Conservation (phyloP, 2,888 invertebrate species). For the Spicauda simplicius region DNA sequence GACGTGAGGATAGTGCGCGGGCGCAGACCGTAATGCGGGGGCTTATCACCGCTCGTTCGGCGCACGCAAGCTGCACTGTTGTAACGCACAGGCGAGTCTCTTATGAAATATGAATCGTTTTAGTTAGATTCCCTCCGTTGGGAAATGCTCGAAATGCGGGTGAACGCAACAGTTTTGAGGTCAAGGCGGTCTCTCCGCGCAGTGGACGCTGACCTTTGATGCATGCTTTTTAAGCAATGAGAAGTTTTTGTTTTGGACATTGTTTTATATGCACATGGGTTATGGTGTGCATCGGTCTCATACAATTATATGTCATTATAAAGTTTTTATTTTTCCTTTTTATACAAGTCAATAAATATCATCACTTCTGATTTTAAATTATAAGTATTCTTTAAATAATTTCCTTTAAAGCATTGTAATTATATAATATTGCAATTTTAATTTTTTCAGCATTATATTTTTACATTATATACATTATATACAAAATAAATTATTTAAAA, state of each 20-base stretch:
- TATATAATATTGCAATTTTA: too few species aligned
- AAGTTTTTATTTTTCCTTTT: too few species aligned
- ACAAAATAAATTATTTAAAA: too few species aligned
- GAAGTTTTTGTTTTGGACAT: background rate
- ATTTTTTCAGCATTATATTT: too few species aligned
- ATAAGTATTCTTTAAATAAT: too few species aligned
- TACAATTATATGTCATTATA: too few species aligned
- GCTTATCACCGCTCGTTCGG: constrained; percentile 36
- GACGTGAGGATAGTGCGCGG: constrained; percentile 55
- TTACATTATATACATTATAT: too few species aligned
- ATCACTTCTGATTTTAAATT: too few species aligned
- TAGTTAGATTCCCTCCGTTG: constrained; percentile 73
- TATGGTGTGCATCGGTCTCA: too few species aligned
- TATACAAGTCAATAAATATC: too few species aligned
- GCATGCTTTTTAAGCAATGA: constrained; percentile 18
- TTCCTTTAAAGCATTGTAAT: too few species aligned
- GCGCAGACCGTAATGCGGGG: constrained; percentile 46
- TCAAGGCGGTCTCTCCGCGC: constrained; percentile 63
- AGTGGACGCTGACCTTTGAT: constrained; percentile 63
- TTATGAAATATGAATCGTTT: constrained; percentile 80
- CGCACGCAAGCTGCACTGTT: constrained; percentile 49
- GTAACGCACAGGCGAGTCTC: constrained; percentile 47
- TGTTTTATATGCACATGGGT: too few species aligned
- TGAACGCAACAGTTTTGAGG: constrained; percentile 77
- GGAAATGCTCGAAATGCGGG: constrained; percentile 66